Percentiles rank a stretch among this genome's conserved stretches.
Conservation (phyloP, 2,888 invertebrate genomes). For the Drosophila multiciliata region DNA sequence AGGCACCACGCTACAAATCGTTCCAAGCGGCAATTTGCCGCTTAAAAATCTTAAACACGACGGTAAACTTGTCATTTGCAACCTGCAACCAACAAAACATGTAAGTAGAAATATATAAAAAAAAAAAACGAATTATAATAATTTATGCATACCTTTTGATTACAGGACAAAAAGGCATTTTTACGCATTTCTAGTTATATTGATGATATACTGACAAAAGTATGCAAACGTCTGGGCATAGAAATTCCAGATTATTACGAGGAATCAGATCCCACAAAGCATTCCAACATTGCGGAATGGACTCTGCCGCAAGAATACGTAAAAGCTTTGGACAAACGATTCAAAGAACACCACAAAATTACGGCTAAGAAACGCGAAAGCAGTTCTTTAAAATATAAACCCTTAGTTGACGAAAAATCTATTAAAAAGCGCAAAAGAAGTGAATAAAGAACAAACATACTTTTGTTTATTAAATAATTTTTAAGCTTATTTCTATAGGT, state of each 20-base stretch:
- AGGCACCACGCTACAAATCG: conserved; percentile 98
- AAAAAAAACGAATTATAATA: background rate
- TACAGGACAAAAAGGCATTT: conserved; percentile 95
- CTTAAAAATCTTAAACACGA: conserved; percentile 92
- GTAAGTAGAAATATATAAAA: conserved; percentile 85
- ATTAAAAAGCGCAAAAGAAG: conserved; percentile 44
- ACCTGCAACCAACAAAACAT: conserved; percentile 99
- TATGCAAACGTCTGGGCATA: conserved; percentile 90
- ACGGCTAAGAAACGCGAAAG: conserved; percentile 9
- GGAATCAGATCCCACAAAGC: conserved; percentile 89
- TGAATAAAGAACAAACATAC: conserved; percentile 17
- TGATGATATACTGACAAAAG: conserved; percentile 91
- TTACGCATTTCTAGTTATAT: conserved; percentile 95
- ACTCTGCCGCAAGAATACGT: conserved; percentile 88
- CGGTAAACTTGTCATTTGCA: conserved; percentile 96
- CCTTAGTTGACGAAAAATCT: conserved; percentile 18
- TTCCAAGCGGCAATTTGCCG: conserved; percentile 98
- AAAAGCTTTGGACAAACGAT: conserved; percentile 87
- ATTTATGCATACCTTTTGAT: conserved; percentile 1
- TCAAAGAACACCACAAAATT: conserved; percentile 82
- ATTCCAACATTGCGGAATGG: conserved; percentile 87
- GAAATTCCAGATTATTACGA: conserved; percentile 90
- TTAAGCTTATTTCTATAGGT: background rate
- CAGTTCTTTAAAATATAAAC: background rate
- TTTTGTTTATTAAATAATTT: background rate